Evolutionary conservation across 2,113 vertebrate species (phyloP).

Genomic region (Chloebia gouldiae): DNA sequence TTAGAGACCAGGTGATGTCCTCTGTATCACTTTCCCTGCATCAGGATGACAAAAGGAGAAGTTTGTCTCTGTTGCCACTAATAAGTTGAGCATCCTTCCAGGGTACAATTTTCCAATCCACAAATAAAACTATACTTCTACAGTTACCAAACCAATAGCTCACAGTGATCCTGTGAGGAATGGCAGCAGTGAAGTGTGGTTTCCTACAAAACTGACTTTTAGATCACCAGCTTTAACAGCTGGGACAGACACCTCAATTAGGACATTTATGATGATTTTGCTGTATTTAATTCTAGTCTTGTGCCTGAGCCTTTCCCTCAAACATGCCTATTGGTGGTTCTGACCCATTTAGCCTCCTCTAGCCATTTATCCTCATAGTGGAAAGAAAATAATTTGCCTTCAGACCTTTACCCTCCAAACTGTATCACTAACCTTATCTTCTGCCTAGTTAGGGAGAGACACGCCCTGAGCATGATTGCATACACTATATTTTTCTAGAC

Average conservation of each 20-base stretch:
- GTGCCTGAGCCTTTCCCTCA: background rate
- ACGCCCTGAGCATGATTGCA: background rate
- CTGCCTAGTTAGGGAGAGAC: background rate
- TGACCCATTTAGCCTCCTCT: background rate
- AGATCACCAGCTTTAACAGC: background rate
- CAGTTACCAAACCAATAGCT: background rate
- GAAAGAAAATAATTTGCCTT: background rate
- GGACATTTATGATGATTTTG: background rate
- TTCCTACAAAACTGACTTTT: background rate
- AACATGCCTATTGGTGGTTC: background rate
- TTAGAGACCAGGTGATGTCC: background rate
- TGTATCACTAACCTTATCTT: background rate
- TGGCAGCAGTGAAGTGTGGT: background rate
- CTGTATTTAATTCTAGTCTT: background rate
- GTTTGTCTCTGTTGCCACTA: background rate
- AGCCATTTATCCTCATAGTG: background rate
- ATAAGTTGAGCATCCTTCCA: background rate
- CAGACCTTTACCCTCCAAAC: background rate
- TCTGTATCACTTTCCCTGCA: background rate
- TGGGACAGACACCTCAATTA: background rate
- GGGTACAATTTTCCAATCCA: background rate
- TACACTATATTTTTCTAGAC: background rate
- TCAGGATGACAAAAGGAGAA: background rate
- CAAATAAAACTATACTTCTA: background rate
- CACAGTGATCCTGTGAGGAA: background rate